These are phyloP conservation scores for Criorhina ranunculi DNA, from an alignment of 2,888 invertebrate species.

Conservation along the genomic window DNA sequence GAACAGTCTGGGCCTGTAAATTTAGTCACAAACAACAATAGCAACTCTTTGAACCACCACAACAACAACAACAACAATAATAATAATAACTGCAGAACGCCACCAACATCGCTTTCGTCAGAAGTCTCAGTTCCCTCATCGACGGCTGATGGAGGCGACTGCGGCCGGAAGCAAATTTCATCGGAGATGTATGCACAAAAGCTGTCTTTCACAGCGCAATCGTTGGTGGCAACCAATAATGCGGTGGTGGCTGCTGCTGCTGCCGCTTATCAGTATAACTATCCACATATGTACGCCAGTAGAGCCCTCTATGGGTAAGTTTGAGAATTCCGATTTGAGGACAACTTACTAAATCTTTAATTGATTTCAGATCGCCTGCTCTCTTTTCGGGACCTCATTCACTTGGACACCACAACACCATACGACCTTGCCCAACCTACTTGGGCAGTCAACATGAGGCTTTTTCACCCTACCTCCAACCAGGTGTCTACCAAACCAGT, in stretches of 20 bases:
- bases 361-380: slow-evolving; percentile 59
- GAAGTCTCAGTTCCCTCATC: slow-evolving; percentile 40
- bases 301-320: slow-evolving; percentile 79
- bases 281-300: slow-evolving; percentile 79
- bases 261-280: slow-evolving; percentile 79
- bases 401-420: slow-evolving; percentile 72
- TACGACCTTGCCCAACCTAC: slow-evolving; percentile 78
- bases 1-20: slow-evolving; percentile 80
- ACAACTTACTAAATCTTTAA: neutral
- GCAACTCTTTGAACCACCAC: slow-evolving; percentile 46
- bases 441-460: slow-evolving; percentile 76
- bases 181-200: slow-evolving; percentile 77
- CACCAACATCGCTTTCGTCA: slow-evolving; percentile 55
- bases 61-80: too few relatives aligned
- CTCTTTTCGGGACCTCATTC: slow-evolving; percentile 77
- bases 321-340: slow-evolving; percentile 45
- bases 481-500: slow-evolving; percentile 59
- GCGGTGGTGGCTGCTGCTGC: slow-evolving; percentile 77
- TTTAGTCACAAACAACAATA: slow-evolving; percentile 79
- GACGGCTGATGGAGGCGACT: slow-evolving; percentile 44
- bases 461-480: slow-evolving; percentile 78
- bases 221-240: slow-evolving; percentile 54
- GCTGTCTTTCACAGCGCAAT: slow-evolving; percentile 74
- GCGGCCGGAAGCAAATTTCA: slow-evolving; percentile 64
- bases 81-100: slow-evolving; percentile 56